Evolutionary conservation across 1,140 invertebrate species (phyloP).

Genomic region (Anthonomus grandis): DNA sequence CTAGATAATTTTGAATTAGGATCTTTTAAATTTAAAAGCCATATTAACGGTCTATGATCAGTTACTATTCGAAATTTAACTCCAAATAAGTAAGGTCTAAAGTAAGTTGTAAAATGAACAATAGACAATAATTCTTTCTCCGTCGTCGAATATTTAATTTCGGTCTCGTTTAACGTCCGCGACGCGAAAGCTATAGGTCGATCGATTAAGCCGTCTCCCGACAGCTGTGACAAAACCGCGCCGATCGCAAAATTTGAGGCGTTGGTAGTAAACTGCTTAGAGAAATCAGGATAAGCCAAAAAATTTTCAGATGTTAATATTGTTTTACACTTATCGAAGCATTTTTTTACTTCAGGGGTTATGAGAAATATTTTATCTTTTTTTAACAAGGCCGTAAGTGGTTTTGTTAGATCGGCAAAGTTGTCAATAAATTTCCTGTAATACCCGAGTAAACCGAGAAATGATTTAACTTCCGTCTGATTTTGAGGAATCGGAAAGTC

Average conservation of each 20-base stretch:
- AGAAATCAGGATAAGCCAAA: constrained; percentile 3
- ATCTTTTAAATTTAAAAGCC: no score
- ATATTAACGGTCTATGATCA: no score
- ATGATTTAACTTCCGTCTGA: constrained; percentile 34
- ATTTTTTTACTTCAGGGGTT: constrained; percentile 2
- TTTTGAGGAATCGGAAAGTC: constrained; percentile 35
- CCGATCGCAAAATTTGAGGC: not conserved
- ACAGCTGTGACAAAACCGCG: constrained; percentile 7
- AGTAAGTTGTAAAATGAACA: not conserved
- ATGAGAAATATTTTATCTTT: constrained; percentile 5
- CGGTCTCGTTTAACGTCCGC: not conserved
- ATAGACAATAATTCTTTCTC: no score
- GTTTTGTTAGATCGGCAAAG: constrained; percentile 29
- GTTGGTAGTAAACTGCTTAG: not conserved
- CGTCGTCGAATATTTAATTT: constrained; percentile 9
- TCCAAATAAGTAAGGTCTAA: not conserved
- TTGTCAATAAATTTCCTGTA: constrained; percentile 35
- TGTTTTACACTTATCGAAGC: constrained; percentile 16
- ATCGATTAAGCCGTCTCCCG: not conserved
- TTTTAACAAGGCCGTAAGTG: constrained; percentile 6
- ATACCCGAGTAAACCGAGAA: constrained; percentile 28
- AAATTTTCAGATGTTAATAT: not conserved
- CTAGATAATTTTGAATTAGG: no score
- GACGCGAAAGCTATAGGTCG: constrained; percentile 4
- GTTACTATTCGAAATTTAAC: no score